Base-by-base conservation (phyloP, 2,888 invertebrate genomes). In the Campaea margaritaria region DNA sequence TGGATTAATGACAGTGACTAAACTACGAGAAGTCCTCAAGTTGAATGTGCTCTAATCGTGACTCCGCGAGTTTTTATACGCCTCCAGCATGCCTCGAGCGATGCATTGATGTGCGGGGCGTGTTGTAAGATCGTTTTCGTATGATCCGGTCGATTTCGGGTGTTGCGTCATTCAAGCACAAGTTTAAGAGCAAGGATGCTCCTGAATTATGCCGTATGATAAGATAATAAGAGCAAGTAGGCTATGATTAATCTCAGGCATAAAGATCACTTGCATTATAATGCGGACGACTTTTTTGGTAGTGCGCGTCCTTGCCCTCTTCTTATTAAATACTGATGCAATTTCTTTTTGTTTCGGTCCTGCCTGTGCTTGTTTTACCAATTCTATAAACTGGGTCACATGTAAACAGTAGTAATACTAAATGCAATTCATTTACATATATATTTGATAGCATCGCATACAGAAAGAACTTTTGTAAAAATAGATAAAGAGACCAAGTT, bases 201-300 rank as follows among this genome's bases (percentile, higher is more conserved):
- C 68, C 67, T 67, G 59, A 73, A 86, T 73, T 74, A 38, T 62
- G 65, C 64, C 64, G 81, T 62, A 58, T 84, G 71, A 75, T 78
- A 80, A 73, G 70, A 66, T 74, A 78, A 79, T 75, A 72, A 76
- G 77, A 79, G 66, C 70, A 82, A 75, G 80, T 79, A 67, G 72
- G 77, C 69, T 82, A 79, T 84, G 85, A 87, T 86, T 82, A 76
- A 87, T 86, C 76, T 82, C 58, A 60, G 36, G 62, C 73, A 71
- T 68, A 89, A 90, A 89, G 82, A 83, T 81, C 87, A 87, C 86
- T 89, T 87, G 86, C 72, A 79, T 79, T 78, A 72, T 75, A 79
- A 77, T 75, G 69, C 41, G 70, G 70, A 71, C 70, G 69, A 81
- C 79, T 84, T 85, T 82, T 84, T 87, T 73, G 70, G 78, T 73